Evolutionary conservation across 2,113 vertebrate species (phyloP), one percentile per base, ranked within the genome.

Genomic region (Thunnus maccoyii): DNA sequence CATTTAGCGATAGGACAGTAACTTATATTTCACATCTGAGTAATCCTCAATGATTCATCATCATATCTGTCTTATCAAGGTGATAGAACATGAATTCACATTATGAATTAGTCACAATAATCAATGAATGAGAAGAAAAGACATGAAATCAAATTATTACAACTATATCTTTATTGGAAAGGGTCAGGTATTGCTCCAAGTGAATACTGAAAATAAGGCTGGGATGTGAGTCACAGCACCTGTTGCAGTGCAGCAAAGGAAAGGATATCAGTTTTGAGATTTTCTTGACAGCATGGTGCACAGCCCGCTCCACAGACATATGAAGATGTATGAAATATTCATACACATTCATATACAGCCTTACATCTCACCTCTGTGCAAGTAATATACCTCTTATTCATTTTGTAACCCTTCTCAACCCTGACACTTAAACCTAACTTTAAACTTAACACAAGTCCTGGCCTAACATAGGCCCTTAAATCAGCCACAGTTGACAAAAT

Each of bases 1-100:
- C 63, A 85, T 78, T 78, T 79, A 56, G 11, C 3, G 6, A 46
- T 44, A 54, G 50, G 46, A 79, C 32, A 76, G 61, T 76, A 54
- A 88, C 78, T 84, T 87, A 73, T 57, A 85, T 83, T 89, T 83
- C 36, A 76, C 72, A 78, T 60, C 56, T 77, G 70, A 83, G 52
- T 71, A 72, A 54, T 72, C 30, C 18, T 13, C 47, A 61, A 25
- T 41, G 50, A 75, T 78, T 83, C 76, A 79, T 68, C 65, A 65
- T 82, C 30, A 36, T n/a, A 60, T 57, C 68, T 60, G 58, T 74
- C 47, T 41, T 52, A 64, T 81, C 30, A 22, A 62, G 51, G 16
- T 32, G 41, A 47, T 25, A 14, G 36, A 72, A 84, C 65, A 50
- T 46, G 18, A 41, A 62, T 71, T 71, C 51, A 52, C 46, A 44